These are phyloP conservation scores for Brenthis ino DNA, from an alignment of 2,888 invertebrate species.

Conservation along the genomic window DNA sequence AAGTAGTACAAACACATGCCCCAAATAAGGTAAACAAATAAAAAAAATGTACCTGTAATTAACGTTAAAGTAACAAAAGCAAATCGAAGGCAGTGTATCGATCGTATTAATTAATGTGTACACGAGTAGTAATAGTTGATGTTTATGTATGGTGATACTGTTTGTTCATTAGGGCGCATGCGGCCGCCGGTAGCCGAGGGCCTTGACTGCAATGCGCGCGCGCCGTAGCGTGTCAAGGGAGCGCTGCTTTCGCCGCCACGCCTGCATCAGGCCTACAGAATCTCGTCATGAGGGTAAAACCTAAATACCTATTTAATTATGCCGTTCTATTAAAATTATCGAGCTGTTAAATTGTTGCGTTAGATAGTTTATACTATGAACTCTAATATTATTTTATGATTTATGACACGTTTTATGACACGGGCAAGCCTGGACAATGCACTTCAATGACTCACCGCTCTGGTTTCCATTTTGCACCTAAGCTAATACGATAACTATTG, in stretches of 20 bases:
- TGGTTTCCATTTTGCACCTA: too few species aligned
- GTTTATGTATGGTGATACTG: constrained; percentile 48
- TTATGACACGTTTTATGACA: too few species aligned
- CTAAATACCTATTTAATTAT: constrained; percentile 34
- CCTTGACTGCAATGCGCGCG: constrained; percentile 81
- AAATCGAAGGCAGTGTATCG: constrained; percentile 17
- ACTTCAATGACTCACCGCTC: too few species aligned
- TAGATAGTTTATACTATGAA: too few species aligned
- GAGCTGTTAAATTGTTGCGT: neutral
- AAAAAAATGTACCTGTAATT: constrained; percentile 14
- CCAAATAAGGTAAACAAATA: constrained; percentile 28
- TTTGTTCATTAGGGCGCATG: constrained; percentile 59
- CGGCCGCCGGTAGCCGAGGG: constrained; percentile 53
- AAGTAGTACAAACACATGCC: constrained; percentile 4
- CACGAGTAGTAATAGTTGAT: constrained; percentile 41
- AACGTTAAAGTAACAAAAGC: constrained; percentile 19
- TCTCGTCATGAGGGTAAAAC: constrained; percentile 38
- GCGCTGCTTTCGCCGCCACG: constrained; percentile 80
- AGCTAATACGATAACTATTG: too few species aligned
- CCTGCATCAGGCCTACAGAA: constrained; percentile 59
- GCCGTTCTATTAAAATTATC: constrained; percentile 6
- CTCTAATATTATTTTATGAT: too few species aligned
- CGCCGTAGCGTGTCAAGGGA: constrained; percentile 81
- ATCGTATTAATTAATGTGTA: constrained; percentile 23
- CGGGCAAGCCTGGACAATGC: too few species aligned